Evolutionary conservation across 2,888 invertebrate genomes (phyloP).

Genomic region (Macroteleia sp.): DNA sequence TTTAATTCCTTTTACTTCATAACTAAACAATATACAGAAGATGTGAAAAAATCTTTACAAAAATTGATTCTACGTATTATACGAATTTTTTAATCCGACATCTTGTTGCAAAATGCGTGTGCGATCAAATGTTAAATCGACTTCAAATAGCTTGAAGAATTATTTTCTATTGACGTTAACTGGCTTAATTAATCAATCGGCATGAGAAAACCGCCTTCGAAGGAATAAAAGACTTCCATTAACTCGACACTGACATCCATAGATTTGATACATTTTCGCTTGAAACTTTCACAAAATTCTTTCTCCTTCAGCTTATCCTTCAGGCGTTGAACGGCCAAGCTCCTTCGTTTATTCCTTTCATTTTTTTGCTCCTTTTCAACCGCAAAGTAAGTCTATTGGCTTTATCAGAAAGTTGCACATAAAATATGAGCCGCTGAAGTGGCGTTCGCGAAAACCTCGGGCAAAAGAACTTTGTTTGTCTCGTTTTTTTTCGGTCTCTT

Average conservation of each 20-base stretch:
- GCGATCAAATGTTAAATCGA: neutral
- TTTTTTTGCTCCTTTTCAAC: constrained; percentile 2
- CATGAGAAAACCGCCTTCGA: neutral
- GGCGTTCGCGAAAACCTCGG: constrained; percentile 27
- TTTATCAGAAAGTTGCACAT: constrained; percentile 49
- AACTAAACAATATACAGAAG: too few species aligned
- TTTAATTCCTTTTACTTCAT: too few species aligned
- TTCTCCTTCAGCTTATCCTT: constrained; percentile 13
- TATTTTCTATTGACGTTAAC: neutral
- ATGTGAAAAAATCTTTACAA: too few species aligned
- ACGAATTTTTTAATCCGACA: too few species aligned
- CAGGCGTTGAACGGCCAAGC: neutral
- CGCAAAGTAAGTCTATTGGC: constrained; percentile 38
- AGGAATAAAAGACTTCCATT: constrained; percentile 21
- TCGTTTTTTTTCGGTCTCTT: too few species aligned
- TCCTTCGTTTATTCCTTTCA: constrained; percentile 15
- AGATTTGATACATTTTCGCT: constrained; percentile 24
- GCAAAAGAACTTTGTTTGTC: too few species aligned
- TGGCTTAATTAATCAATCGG: constrained; percentile 17
- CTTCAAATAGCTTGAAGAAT: neutral
- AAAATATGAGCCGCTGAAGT: constrained; percentile 48
- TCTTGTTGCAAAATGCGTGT: too few species aligned
- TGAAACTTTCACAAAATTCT: constrained; percentile 9
- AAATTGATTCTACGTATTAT: too few species aligned
- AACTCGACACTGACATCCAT: constrained; percentile 6